Evolutionary conservation across 2,888 invertebrate genomes (phyloP).

Genomic region (Drosophila vallismaia): DNA sequence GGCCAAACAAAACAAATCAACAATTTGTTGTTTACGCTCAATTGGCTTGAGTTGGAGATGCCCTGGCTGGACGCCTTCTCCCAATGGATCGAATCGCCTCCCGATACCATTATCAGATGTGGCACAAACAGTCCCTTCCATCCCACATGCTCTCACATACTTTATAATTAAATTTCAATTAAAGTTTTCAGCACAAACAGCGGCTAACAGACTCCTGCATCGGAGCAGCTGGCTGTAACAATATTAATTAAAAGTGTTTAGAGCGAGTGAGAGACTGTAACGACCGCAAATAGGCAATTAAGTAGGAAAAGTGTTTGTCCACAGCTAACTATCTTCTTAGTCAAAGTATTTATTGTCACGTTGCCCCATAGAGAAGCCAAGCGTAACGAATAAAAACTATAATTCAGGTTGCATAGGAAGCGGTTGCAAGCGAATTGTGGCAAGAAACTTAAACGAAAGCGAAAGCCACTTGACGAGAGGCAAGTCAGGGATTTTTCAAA

Average conservation of each 20-base stretch:
- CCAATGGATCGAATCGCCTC: constrained; percentile 12
- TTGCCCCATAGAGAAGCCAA: constrained; percentile 36
- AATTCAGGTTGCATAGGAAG: constrained; percentile 27
- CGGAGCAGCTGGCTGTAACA: constrained; percentile 45
- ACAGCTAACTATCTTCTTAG: constrained; percentile 18
- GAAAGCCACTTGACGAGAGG: constrained; percentile 44
- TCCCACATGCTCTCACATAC: constrained; percentile 34
- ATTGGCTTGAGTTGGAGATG: constrained; percentile 43
- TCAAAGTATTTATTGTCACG: neutral
- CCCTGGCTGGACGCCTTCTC: constrained; percentile 22
- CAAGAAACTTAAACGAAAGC: constrained; percentile 28
- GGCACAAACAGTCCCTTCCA: constrained; percentile 38
- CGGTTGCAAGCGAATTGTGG: neutral
- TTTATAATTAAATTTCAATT: constrained; percentile 74
- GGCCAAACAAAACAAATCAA: constrained; percentile 48
- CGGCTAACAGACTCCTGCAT: constrained; percentile 31
- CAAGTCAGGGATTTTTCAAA: neutral
- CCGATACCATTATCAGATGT: constrained; percentile 12
- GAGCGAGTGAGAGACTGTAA: constrained; percentile 24
- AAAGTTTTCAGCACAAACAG: constrained; percentile 57
- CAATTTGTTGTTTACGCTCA: constrained; percentile 52
- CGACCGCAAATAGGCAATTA: constrained; percentile 64
- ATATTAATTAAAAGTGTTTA: constrained; percentile 73
- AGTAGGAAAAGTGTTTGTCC: constrained; percentile 45
- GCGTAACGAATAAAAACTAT: constrained; percentile 39